Percentiles rank a stretch among this genome's conserved stretches.
phyloP scores from a whole-genome alignment of 2,797 vertebrate species.

The Smutsia temminckii region DNA sequence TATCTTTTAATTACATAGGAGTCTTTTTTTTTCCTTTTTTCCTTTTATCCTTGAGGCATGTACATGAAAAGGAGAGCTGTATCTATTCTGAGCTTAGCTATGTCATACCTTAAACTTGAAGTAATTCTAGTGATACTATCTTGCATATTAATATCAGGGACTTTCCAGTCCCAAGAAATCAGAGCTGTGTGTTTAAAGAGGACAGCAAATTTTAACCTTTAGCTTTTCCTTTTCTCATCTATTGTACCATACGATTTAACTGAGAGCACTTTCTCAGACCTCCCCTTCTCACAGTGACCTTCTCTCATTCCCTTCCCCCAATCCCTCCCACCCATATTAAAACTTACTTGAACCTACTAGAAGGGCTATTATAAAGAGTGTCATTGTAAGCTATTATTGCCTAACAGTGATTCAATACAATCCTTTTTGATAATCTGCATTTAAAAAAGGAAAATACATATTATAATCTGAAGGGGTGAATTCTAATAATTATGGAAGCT shows the following conservation, averaged over 20 bases:
- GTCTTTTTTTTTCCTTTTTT: background rate
- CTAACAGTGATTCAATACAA: background rate
- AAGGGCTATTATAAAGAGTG: background rate
- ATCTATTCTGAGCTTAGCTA: slow-evolving; percentile 30
- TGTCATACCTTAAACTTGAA: slow-evolving; percentile 48
- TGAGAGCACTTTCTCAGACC: background rate
- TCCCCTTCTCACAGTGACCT: background rate
- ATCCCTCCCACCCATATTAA: background rate
- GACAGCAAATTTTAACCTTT: background rate
- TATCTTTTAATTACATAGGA: slow-evolving; percentile 38
- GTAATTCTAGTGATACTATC: slow-evolving; percentile 57
- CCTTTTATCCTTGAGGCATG: slow-evolving; percentile 31
- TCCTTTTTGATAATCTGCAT: background rate
- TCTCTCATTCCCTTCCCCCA: background rate
- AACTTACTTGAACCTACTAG: background rate
- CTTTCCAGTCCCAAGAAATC: slow-evolving; percentile 60
- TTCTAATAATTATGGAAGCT: background rate
- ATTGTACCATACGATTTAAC: background rate
- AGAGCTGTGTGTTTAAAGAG: slow-evolving; percentile 26
- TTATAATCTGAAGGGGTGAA: background rate
- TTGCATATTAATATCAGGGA: slow-evolving; percentile 62
- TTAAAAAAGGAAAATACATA: slow-evolving; percentile 15
- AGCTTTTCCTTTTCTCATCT: slow-evolving; percentile 13
- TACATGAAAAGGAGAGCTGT: slow-evolving; percentile 49
- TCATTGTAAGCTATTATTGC: background rate